Evolutionary conservation across 2,113 vertebrate species (phyloP).

Genomic region (Paramisgurnus dabryanus): DNA sequence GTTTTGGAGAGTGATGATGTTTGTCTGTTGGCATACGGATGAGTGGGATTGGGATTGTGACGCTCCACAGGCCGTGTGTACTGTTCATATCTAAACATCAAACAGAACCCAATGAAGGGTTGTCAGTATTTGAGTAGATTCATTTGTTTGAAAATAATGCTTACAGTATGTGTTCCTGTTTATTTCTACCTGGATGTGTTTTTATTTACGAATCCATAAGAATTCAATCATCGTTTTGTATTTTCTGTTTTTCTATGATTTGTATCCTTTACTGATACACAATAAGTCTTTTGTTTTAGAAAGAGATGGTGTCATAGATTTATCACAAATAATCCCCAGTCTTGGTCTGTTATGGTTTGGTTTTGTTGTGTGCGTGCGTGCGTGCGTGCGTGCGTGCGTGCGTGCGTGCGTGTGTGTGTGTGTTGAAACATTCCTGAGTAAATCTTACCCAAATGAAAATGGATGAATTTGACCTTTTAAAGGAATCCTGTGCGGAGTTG

Average conservation of each 20-base stretch:
- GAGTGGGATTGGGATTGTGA: neutral
- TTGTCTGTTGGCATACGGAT: neutral
- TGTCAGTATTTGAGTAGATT: no score
- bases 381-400: no score
- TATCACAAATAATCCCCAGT: no score
- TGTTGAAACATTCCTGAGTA: conserved; percentile 31
- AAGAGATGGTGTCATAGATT: neutral
- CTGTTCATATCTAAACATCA: no score
- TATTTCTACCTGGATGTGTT: neutral
- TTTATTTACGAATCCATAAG: no score
- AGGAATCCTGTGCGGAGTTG: conserved; percentile 69
- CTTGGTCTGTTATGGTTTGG: neutral
- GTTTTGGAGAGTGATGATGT: conserved; percentile 8
- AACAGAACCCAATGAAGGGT: no score
- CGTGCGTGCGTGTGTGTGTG: neutral
- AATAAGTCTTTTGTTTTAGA: neutral
- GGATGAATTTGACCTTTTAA: conserved; percentile 60
- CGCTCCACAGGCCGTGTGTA: no score
- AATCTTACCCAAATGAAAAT: conserved; percentile 59
- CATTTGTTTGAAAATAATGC: no score
- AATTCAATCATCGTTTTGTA: neutral
- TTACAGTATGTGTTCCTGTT: neutral
- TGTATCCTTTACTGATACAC: no score
- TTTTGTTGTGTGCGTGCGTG: neutral
- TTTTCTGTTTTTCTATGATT: neutral